These are phyloP conservation scores for Trichogramma pretiosum DNA, from an alignment of 1,140 invertebrate species.

Conservation along the genomic window DNA sequence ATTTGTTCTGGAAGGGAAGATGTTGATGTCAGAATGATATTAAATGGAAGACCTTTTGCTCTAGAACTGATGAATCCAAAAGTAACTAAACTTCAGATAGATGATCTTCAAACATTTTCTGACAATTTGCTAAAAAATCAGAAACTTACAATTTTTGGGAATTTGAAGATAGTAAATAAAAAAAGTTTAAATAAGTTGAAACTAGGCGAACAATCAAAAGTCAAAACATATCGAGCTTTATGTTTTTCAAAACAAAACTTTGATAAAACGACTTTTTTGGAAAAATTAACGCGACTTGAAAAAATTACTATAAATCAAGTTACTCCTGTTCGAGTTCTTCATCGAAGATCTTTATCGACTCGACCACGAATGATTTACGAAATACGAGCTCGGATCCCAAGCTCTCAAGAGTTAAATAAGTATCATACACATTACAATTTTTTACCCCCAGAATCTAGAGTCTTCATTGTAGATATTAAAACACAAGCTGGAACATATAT, in stretches of 20 bases:
- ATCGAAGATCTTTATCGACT: conserved; percentile 63
- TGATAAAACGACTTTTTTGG: conserved; percentile 39
- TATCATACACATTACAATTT: conserved; percentile 17
- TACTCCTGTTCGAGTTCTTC: conserved; percentile 78
- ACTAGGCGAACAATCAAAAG: conserved; percentile 76
- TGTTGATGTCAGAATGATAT: conserved; percentile 82
- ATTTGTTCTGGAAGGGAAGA: conserved; percentile 90
- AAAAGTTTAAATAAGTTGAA: conserved; percentile 63
- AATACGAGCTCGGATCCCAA: conserved; percentile 44
- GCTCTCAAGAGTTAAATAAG: conserved; percentile 22
- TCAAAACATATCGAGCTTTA: conserved; percentile 73
- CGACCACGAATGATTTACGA: conserved; percentile 56
- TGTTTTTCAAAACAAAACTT: conserved; percentile 50
- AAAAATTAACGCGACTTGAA: conserved; percentile 49
- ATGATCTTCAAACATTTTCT: conserved; percentile 58
- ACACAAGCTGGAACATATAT: conserved; percentile 94
- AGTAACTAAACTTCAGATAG: conserved; percentile 48
- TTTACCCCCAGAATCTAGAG: conserved; percentile 23
- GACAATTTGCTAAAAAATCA: too few species aligned
- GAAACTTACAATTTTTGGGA: too few species aligned
- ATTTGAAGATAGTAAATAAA: conserved; percentile 10
- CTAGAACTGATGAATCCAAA: conserved; percentile 70
- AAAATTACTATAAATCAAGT: conserved; percentile 58
- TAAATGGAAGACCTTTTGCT: conserved; percentile 78
- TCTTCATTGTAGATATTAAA: conserved; percentile 61